Percentiles rank a stretch among this genome's conserved stretches.
Evolutionary conservation across 2,888 invertebrate species (phyloP).

Genomic region (Tinea pellionella): DNA sequence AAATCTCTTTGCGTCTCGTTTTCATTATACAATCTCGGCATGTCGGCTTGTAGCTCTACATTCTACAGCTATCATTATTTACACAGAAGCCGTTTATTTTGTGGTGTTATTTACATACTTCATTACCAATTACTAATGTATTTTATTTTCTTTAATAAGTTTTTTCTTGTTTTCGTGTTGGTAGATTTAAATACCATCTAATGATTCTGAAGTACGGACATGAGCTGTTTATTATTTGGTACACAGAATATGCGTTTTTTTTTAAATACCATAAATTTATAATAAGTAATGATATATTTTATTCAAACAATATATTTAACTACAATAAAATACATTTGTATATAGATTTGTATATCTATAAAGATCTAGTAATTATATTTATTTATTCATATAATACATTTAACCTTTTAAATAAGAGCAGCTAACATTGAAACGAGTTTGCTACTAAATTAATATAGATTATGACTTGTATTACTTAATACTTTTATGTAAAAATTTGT

Average conservation of each 20-base stretch:
- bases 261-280: no score
- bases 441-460: not conserved
- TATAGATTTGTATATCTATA: no score
- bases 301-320: no score
- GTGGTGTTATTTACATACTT: not conserved
- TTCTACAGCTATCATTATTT: not conserved
- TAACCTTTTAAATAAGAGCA: not conserved
- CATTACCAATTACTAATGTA: not conserved
- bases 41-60: not conserved
- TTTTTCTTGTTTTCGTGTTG: not conserved
- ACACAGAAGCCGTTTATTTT: not conserved
- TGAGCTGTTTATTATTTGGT: no score
- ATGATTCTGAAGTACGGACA: no score
- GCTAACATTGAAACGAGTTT: not conserved
- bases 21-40: not conserved
- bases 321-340: no score
- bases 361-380: no score
- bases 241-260: no score
- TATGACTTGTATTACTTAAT: not conserved
- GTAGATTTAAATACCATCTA: no score
- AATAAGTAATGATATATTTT: no score
- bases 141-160: not conserved
- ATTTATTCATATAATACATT: no score
- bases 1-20: not conserved
- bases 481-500: conserved; percentile 17